phyloP scores from a whole-genome alignment of 2,113 vertebrate genomes.

The Regulus satrapa region DNA sequence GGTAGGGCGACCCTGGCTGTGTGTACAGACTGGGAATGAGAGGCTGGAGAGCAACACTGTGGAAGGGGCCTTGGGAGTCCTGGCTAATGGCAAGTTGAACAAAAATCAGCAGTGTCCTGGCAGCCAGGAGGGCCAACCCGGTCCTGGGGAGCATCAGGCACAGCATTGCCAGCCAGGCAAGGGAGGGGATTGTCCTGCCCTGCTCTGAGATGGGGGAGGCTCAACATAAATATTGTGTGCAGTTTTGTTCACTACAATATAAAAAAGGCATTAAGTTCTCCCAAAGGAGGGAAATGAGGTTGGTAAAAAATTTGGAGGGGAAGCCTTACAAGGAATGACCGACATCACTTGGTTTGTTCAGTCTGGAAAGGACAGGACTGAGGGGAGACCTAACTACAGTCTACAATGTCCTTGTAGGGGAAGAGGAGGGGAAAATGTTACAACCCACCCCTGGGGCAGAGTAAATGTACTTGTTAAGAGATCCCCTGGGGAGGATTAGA shows the following conservation, averaged over 20 bases:
- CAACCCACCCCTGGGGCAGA: too few species aligned
- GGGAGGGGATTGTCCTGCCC: not conserved
- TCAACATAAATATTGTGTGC: too few species aligned
- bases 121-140: rapidly evolving
- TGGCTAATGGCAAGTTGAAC: rapidly evolving
- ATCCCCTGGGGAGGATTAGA: not conserved
- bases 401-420: not conserved
- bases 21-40: too few species aligned
- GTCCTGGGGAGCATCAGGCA: not conserved
- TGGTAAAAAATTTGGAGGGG: not conserved
- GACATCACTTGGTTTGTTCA: not conserved
- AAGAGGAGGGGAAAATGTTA: not conserved
- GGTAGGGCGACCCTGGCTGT: not conserved
- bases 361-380: not conserved
- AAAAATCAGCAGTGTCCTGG: not conserved
- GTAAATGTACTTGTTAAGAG: not conserved
- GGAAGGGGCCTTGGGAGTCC: not conserved
- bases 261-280: not conserved
- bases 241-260: not conserved
- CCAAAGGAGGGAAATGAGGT: not conserved
- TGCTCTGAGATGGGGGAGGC: not conserved
- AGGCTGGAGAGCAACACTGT: not conserved
- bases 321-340: not conserved
- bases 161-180: rapidly evolving
- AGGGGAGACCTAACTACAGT: not conserved